phyloP scores from a whole-genome alignment of 2,797 vertebrate species.

The Lophotriccus pileatus region DNA sequence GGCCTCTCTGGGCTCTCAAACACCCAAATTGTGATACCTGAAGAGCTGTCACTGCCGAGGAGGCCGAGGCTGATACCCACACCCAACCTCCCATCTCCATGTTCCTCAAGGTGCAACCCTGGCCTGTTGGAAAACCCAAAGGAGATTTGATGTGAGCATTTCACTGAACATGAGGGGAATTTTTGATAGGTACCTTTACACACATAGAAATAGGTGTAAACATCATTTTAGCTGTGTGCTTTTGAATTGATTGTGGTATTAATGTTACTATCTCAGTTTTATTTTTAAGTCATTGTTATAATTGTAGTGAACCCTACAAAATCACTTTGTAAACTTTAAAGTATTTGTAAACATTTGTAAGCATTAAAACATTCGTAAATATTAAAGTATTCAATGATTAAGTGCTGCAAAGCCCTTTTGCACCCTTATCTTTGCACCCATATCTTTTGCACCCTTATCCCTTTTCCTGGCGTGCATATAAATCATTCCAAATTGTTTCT shows the following conservation, averaged over 20 bases:
- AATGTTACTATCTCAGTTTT: neutral
- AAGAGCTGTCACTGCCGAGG: neutral
- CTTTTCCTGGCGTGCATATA: neutral
- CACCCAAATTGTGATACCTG: neutral
- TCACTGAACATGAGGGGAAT: neutral
- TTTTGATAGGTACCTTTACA: neutral
- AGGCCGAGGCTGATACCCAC: neutral
- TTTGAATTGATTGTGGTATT: neutral
- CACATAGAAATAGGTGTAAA: neutral
- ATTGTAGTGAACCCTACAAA: neutral
- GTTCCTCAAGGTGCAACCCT: neutral
- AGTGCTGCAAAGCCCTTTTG: neutral
- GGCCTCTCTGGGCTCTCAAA: neutral
- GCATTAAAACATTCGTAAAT: neutral
- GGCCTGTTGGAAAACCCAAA: neutral
- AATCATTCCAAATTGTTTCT: neutral
- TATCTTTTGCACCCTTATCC: neutral
- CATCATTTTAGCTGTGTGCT: neutral
- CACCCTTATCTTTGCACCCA: neutral
- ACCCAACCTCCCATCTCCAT: rapidly evolving
- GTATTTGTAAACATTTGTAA: neutral
- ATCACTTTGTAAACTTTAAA: neutral
- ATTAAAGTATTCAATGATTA: neutral
- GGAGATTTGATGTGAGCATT: neutral
- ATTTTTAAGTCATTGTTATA: neutral